Evolutionary conservation across 2,113 vertebrate species (phyloP).

Genomic region (Myodes glareolus): DNA sequence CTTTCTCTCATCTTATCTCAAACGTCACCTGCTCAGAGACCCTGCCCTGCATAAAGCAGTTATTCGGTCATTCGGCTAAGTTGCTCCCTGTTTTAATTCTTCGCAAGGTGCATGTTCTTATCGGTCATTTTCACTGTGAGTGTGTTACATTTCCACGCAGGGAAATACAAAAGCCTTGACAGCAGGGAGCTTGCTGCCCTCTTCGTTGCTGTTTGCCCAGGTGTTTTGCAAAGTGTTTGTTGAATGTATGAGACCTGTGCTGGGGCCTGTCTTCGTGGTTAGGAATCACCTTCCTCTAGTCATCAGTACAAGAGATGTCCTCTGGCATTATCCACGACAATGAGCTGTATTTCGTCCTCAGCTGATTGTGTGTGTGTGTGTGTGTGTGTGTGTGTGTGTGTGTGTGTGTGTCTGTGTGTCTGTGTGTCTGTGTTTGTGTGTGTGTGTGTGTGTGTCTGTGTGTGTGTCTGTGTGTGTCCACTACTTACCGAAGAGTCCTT

Average conservation of each 20-base stretch:
- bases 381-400: not conserved
- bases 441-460: not conserved
- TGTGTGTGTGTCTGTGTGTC: not conserved
- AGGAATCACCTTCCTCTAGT: not conserved
- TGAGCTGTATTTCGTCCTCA: not conserved
- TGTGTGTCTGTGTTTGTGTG: not conserved
- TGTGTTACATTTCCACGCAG: not conserved
- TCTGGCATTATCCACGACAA: not conserved
- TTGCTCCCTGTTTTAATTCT: not conserved
- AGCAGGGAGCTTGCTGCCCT: not conserved
- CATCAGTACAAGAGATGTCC: not conserved
- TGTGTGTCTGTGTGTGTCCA: not conserved
- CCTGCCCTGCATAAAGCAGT: not conserved
- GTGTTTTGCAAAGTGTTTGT: not conserved
- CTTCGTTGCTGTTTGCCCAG: not conserved
- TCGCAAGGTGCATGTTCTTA: not conserved
- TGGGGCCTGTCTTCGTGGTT: not conserved
- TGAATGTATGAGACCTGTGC: not conserved
- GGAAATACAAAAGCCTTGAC: not conserved
- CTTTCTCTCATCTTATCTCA: not conserved
- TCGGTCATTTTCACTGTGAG: not conserved
- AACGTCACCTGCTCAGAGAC: not conserved
- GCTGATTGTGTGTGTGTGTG: not conserved
- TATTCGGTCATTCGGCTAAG: not conserved
- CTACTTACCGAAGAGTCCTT: not conserved